Evolutionary conservation across 1,140 invertebrate genomes (phyloP), one percentile per base, ranked within the genome.

Genomic region (Drosophila pectinifera): DNA sequence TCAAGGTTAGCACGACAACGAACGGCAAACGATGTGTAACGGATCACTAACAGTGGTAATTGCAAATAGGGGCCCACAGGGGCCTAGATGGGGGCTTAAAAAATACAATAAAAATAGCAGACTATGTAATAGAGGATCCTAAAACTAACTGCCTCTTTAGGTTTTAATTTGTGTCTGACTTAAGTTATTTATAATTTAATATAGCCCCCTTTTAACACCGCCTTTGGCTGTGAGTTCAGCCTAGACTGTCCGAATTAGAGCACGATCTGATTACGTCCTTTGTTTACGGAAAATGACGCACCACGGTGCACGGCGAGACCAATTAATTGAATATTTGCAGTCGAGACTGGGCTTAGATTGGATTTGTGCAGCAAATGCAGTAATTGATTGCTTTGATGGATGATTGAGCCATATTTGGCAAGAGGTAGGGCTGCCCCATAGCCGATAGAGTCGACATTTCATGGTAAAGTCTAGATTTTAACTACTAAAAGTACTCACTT

Each of bases 1-100:
- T 80, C 84, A 89, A 89, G 84, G 84, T 89, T 89, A 78, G 73
- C 84, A 88, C 85, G 84, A 84, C 80, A 63, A 55, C 51, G 38
- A 75, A 65, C 57, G 63, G 36, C 65, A 64, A 65, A 45, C 78
- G 54, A 58, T 65, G 45, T 80, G 81, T 77, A 80, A 78, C 83
- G 78, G 79, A 63, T 86, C 82, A 88, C 72, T 65, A 84, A 76
- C 65, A 84, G 45, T 63, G 51, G 57, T 63, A 70, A 78, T 70
- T 63, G 59, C 64, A 49, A 63, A 53, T 22, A 36, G 18, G 22
- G 13, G 18, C 20, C 46, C 31, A 28, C 53, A 63, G 38, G 31
- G 48, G 22, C 58, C 34, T 4, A 46, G 49, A 51, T 20, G 13
- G 16, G 7, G 13, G 36, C 6, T 7, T 20, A 49, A 39, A n/a